These are phyloP conservation scores for Apis cerana DNA, from an alignment of 1,140 invertebrate genomes.

Conservation along the genomic window DNA sequence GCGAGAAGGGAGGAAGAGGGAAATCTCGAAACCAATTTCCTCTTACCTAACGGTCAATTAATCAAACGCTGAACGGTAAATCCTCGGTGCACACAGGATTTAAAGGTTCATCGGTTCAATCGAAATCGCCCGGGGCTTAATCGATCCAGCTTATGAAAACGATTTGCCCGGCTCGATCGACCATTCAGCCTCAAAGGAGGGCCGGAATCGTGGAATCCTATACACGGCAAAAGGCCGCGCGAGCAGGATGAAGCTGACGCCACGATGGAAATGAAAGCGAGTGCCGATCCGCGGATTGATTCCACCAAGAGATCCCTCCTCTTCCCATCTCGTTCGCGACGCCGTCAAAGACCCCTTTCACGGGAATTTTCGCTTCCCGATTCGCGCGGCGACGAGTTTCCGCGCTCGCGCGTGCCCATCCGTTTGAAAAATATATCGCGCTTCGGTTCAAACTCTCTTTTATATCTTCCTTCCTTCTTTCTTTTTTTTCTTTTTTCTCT, in stretches of 20 bases:
- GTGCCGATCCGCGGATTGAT: constrained; percentile 49
- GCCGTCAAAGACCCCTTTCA: constrained; percentile 48
- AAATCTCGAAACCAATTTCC: not conserved
- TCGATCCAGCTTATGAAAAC: not conserved
- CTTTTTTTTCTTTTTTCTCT: too few species aligned
- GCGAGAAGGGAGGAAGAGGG: too few species aligned
- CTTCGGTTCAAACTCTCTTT: not conserved
- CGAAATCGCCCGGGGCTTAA: not conserved
- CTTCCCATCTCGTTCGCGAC: not conserved
- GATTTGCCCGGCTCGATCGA: not conserved
- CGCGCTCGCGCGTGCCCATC: constrained; percentile 8
- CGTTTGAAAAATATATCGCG: constrained; percentile 24
- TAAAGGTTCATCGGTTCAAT: not conserved
- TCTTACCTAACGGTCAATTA: not conserved
- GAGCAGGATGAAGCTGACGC: constrained; percentile 1
- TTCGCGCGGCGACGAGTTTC: constrained; percentile 45
- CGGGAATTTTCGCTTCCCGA: constrained; percentile 42
- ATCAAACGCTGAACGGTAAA: not conserved
- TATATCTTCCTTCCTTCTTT: not conserved
- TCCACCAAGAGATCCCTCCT: not conserved
- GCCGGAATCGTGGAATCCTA: not conserved
- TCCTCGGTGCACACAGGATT: not conserved
- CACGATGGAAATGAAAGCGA: constrained; percentile 33
- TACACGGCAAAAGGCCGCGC: constrained; percentile 4
- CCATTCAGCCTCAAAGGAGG: not conserved